Base-by-base conservation (phyloP, 2,113 vertebrate genomes). In the Labrus mixtus region DNA sequence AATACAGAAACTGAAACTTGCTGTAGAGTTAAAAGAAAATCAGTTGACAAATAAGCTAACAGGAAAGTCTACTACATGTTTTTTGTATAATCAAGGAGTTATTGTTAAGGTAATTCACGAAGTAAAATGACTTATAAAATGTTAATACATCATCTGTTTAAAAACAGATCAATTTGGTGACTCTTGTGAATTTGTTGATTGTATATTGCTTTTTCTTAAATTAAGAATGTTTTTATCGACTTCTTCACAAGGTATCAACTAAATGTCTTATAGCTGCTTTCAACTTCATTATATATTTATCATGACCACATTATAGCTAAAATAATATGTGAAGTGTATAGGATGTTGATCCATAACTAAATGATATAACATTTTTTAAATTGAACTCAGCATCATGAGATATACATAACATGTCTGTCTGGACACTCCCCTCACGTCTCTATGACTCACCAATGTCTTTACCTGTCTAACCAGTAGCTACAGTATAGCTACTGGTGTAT, bases 381-480 rank as follows among this genome's bases (percentile, higher is more conserved):
- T 68, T 45, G 17, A 25, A 10, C 3, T 68, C 29, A 60, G 53
- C 33, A 36, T 50, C 19, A 58, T 45, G 36, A 78, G 17, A 46
- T 69, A 46, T 46, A 41, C 51, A 12, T 62, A 62, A 57, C 78
- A 58, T 77, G 55, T 76, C 73, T 73, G 79, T 91, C 81, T 87
- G 75, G 83, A 86, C 68, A 81, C 90, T 87, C 85, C 85, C 79
- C 69, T 84, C 54, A 15, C 12, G 33, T 76, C 59, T 85, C 46
- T 19, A 59, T 83, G 86, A 86, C 79, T 85, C 78, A 87, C 48
- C 68, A 54, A 81, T 50, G 60, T 66, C 76, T 83, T 43, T 70
- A 87, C 86, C 82, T 76, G 73, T 90, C 73, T 78, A 87, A 88
- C 86, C 90, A 79, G 82, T 85, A 73, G 74, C 81, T 64, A 39